These are phyloP conservation scores for Capreolus pygargus DNA, from an alignment of 2,113 vertebrate species.

Conservation along the genomic window DNA sequence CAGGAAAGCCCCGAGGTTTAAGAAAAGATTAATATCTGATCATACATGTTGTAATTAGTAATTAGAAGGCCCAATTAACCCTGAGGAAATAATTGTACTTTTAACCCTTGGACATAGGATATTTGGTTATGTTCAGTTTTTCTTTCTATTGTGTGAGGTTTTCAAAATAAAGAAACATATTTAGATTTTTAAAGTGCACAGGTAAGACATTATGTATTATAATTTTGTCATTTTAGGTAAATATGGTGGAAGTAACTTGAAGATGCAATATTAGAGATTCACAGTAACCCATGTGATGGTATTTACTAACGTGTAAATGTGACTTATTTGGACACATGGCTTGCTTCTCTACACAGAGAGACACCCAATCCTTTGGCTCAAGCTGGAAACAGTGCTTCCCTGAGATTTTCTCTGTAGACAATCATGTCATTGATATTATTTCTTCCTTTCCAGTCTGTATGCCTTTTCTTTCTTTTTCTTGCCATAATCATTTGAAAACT, in stretches of 20 bases:
- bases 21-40: neutral
- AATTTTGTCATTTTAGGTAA: neutral
- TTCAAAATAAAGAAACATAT: neutral
- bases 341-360: neutral
- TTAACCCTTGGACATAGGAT: neutral
- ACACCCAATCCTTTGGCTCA: neutral
- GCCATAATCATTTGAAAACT: neutral
- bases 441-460: neutral
- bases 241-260: neutral
- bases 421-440: neutral
- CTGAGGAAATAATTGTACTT: neutral
- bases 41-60: no score
- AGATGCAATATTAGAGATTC: neutral
- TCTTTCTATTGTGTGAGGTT: neutral
- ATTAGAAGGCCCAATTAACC: neutral
- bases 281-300: no score
- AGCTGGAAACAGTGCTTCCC: neutral
- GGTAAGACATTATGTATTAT: neutral
- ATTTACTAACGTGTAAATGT: neutral
- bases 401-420: neutral
- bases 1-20: neutral
- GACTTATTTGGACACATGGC: neutral
- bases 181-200: neutral
- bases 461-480: neutral
- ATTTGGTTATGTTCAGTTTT: neutral